phyloP scores from a whole-genome alignment of 2,888 invertebrate genomes.

The Folsomia manolachei region DNA sequence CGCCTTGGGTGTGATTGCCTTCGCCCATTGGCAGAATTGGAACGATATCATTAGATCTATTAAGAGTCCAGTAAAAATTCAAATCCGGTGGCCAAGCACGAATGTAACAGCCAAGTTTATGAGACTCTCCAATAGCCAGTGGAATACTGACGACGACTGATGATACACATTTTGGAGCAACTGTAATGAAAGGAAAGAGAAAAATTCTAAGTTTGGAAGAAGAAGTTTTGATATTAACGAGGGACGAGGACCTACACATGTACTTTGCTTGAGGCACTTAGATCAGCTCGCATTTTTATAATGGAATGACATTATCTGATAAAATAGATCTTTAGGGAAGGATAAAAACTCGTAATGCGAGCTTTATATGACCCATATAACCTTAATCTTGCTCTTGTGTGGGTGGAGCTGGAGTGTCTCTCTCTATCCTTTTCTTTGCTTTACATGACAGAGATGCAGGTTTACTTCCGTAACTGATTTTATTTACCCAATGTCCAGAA shows the following conservation, averaged over 20 bases:
- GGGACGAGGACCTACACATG: no score
- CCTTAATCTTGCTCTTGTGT: no score
- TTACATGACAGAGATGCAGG: no score
- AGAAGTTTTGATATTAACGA: no score
- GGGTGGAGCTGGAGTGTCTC: no score
- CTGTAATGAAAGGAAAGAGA: constrained; percentile 25
- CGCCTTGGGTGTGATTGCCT: neutral
- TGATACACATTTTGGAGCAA: constrained; percentile 42
- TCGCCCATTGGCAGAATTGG: constrained; percentile 20
- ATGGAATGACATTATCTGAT: neutral
- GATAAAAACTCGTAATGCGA: neutral
- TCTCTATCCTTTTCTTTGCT: no score
- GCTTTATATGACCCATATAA: no score
- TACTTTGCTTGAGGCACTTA: neutral
- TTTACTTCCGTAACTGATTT: no score
- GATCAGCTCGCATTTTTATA: neutral
- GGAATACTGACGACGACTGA: constrained; percentile 29
- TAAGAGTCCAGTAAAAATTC: constrained; percentile 49
- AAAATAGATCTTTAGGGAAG: neutral
- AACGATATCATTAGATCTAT: constrained; percentile 32
- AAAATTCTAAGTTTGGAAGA: no score
- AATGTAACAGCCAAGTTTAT: constrained; percentile 40
- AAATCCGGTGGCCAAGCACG: constrained; percentile 49
- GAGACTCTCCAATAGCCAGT: constrained; percentile 43
- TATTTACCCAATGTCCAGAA: no score